Evolutionary conservation across 30 jellyfish, hydroid and myxozoan genomes (phyloP).

Genomic region (Cassiopea xamachana): DNA sequence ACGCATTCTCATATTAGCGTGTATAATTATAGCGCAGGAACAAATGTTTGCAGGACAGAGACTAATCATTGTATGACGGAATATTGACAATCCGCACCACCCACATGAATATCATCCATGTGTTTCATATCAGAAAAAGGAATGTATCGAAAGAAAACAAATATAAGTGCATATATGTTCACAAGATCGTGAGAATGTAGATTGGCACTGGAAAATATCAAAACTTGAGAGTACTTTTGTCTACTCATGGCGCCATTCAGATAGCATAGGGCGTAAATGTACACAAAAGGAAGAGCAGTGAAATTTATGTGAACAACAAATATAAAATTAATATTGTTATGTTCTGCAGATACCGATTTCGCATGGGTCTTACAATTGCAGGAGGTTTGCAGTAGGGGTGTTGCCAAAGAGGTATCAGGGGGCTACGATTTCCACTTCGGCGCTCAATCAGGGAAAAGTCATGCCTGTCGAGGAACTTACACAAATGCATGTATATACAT

Average conservation of each 20-base stretch:
- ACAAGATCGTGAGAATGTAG: slow-evolving; percentile 12
- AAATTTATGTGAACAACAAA: not conserved
- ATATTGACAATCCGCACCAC: not conserved
- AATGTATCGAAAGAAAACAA: not conserved
- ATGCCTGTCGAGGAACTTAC: too few species aligned
- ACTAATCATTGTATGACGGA: too few species aligned
- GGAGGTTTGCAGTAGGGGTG: too few species aligned
- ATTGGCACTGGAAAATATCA: not conserved
- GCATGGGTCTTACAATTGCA: not conserved
- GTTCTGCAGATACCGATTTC: not conserved
- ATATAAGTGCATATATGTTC: not conserved
- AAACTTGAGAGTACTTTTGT: not conserved
- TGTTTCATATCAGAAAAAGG: not conserved
- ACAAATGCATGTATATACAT: too few species aligned
- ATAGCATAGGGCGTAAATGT: not conserved
- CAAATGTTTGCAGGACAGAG: too few species aligned
- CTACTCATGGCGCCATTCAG: slow-evolving; percentile 18
- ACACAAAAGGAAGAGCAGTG: not conserved
- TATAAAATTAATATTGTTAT: too few species aligned
- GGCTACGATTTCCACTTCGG: too few species aligned
- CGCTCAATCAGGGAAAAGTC: too few species aligned
- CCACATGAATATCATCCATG: not conserved
- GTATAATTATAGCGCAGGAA: too few species aligned
- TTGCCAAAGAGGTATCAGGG: too few species aligned
- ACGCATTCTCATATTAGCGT: too few species aligned